phyloP scores from a whole-genome alignment of 2,888 invertebrate species.

The Protula sp. region DNA sequence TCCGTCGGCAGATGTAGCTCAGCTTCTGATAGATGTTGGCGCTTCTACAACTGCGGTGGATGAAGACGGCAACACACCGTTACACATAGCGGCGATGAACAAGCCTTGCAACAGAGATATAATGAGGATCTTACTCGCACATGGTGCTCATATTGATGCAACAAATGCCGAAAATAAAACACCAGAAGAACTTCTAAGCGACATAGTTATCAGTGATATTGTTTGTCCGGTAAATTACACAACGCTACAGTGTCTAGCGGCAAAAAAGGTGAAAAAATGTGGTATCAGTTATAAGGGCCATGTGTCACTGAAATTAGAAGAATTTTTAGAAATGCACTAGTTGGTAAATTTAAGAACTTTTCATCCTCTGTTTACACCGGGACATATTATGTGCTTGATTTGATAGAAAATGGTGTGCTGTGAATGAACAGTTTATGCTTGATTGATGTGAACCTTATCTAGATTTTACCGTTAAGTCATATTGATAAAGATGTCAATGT shows the following conservation, averaged over 20 bases:
- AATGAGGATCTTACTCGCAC: conserved; percentile 67
- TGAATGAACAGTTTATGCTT: too few species aligned
- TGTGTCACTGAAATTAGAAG: conserved; percentile 40
- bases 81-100: conserved; percentile 73
- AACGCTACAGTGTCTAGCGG: conserved; percentile 49
- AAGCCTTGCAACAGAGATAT: conserved; percentile 69
- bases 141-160: conserved; percentile 80
- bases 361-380: too few species aligned
- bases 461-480: too few species aligned
- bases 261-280: conserved; percentile 64
- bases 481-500: too few species aligned
- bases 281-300: conserved; percentile 52
- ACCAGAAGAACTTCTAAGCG: conserved; percentile 42
- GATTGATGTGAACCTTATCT: too few species aligned
- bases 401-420: too few species aligned
- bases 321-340: conserved; percentile 48
- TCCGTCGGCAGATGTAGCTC: conserved; percentile 68
- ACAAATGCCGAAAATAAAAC: conserved; percentile 43
- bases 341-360: not conserved
- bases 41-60: conserved; percentile 76
- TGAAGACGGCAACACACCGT: conserved; percentile 77
- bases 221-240: conserved; percentile 43
- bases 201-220: conserved; percentile 37
- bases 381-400: too few species aligned
- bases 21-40: conserved; percentile 64